Evolutionary conservation across 2,113 vertebrate species (phyloP).

Genomic region (Ictalurus punctatus): DNA sequence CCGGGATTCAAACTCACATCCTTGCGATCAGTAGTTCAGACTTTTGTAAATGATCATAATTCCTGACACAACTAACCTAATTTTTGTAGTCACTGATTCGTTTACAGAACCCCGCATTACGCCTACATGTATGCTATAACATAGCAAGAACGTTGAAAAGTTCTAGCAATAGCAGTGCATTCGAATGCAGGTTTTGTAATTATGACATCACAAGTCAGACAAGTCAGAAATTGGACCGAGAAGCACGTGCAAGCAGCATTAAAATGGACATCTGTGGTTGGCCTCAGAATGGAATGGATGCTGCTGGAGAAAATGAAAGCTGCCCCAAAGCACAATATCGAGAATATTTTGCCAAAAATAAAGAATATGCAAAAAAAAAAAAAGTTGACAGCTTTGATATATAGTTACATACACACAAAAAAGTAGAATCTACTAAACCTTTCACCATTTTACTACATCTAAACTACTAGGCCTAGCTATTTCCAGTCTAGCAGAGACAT

Average conservation of each 20-base stretch:
- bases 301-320: not conserved
- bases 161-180: not conserved
- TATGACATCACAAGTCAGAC: not conserved
- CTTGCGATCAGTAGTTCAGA: not conserved
- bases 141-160: not conserved
- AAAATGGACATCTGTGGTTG: not conserved
- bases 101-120: not conserved
- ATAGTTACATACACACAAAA: not conserved
- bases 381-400: not conserved
- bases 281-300: not conserved
- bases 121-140: not conserved
- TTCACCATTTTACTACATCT: conserved; percentile 22
- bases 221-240: not conserved
- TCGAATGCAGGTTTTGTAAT: not conserved
- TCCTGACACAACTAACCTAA: not conserved
- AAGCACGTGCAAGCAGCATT: not conserved
- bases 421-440: conserved; percentile 1
- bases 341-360: not conserved
- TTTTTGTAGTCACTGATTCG: not conserved
- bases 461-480: not conserved
- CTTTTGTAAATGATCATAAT: not conserved
- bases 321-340: not conserved
- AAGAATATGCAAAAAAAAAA: not conserved
- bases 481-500: conserved; percentile 19
- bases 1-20: not conserved